Base-by-base conservation (phyloP, 2,113 vertebrate species). In the Cardinalis cardinalis region DNA sequence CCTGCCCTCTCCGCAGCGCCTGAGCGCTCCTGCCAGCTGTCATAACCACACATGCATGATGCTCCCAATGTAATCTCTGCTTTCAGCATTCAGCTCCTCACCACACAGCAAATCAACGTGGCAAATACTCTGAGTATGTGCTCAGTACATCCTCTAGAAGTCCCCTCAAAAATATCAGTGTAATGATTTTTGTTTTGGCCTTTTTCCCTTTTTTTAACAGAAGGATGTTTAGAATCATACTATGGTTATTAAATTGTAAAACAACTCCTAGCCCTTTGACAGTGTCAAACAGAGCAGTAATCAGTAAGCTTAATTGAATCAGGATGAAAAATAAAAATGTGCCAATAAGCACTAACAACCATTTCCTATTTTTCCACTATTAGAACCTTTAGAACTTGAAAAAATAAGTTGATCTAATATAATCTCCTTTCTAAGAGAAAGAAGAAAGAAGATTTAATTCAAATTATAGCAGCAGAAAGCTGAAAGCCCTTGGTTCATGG, bases 21-120 rank as follows among this genome's bases (percentile, higher is more conserved):
- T 82, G 73, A 95, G 71, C 15, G 55, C 49, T 91, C 36, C 91
- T 87, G 73, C 76, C 94, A 92, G 61, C 66, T 94, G 89, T 79
- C 84, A 78, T 53, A 94, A 81, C 58, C 84, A 91, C 70, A 92
- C 51, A 66, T 4, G 48, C 0, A 0, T 89, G 84, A 90, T 73
- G 80, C 49, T 92, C 71, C n/a, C 20, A 34, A 17, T 21, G 28
- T 43, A 16, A 66, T 17, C 78, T 89, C 70, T 89, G 74, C 66
- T 93, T 91, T 91, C 86, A 94, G 65, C 38, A 51, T 56, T 68
- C 80, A 86, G 61, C 52, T 85, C 71, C 60, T 89, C 51, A 64
- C 20, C 90, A 87, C 21, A 38, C 41, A 74, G 63, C 49, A 69
- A 63, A 88, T 79, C 51, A 58, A 26, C 55, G 16, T 15, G 48